Evolutionary conservation across 2,113 vertebrate species (phyloP), one percentile per base, ranked within the genome.

Genomic region (Cathartes aura): DNA sequence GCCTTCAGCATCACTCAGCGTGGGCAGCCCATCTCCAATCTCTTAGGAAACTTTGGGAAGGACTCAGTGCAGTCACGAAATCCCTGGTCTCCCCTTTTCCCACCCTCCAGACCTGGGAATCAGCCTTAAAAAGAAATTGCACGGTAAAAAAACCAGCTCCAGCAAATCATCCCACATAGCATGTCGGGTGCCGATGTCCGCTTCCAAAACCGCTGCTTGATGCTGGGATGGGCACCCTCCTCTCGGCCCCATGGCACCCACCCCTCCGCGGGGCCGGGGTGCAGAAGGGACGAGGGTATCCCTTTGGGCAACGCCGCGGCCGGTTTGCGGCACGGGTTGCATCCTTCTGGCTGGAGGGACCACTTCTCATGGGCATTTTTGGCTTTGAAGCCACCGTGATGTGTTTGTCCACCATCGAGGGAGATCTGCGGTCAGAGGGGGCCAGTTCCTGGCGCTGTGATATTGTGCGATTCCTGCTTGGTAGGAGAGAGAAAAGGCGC

Each of bases 251-350:
- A 2, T 8, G 11, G 30, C 63, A 53, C 8, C 38, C 87, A 26
- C 34, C 36, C 12, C 17, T 42, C 21, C 6, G 0, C 0, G 9
- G 59, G 27, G 7, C 9, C 1, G 2, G 43, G 40, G 5, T 12
- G 62, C 45, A 18, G 64, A 34, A 40, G 32, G 47, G 72, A 4
- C 2, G 21, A 42, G 78, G n/a, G 5, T 58, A 34, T 8, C 90
- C 43, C 36, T 43, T 19, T 0, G 15, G 56, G 55, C 56, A 68
- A 45, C 8, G 3, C 63, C 2, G 4, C 1, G 10, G 29, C 6
- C 3, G 7, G 1, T 74, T 45, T 50, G 50, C 32, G 15, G 3
- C 2, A 3, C 30, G 11, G 56, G 11, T 20, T 16, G 5, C 36
- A 71, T 43, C 58, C 56, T 48, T 47, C 45, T 2, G 6, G 27